phyloP scores from a whole-genome alignment of 2,113 vertebrate genomes.

The Chaenocephalus aceratus region DNA sequence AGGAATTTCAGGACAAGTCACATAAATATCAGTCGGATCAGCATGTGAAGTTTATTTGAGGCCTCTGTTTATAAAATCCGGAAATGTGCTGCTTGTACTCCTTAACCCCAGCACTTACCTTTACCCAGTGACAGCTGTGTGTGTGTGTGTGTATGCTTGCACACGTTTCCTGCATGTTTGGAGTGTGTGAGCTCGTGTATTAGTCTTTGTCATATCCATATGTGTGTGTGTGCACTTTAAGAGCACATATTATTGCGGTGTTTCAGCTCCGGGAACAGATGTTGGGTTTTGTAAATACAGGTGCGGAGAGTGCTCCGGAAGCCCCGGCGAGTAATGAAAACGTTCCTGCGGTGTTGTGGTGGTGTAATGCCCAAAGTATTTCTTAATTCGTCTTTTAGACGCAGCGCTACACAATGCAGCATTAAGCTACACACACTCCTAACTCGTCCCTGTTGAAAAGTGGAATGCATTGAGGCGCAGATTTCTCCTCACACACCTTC shows the following conservation, averaged over 20 bases:
- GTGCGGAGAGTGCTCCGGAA: conserved; percentile 77
- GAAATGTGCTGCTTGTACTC: conserved; percentile 79
- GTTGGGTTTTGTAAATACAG: conserved; percentile 82
- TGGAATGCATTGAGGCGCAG: conserved; percentile 34
- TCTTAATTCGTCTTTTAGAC: conserved; percentile 51
- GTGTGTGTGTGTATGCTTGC: conserved; percentile 17
- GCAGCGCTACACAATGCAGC: neutral
- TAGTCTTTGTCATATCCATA: neutral
- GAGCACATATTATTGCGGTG: conserved; percentile 66
- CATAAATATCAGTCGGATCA: conserved; percentile 91
- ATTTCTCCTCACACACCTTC: conserved; percentile 31
- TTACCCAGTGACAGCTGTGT: conserved; percentile 62
- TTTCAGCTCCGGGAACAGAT: conserved; percentile 77
- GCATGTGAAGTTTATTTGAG: conserved; percentile 86
- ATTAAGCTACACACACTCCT: neutral
- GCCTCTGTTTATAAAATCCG: conserved; percentile 88
- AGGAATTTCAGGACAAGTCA: conserved; percentile 84
- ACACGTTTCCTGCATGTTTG: conserved; percentile 29
- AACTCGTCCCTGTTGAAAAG: conserved; percentile 38
- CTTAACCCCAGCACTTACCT: conserved; percentile 72
- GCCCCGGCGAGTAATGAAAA: conserved; percentile 69
- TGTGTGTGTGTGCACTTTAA: conserved; percentile 36
- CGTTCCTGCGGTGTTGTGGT: conserved; percentile 61
- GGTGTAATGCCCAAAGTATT: conserved; percentile 72
- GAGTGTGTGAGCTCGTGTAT: conserved; percentile 11